These are phyloP conservation scores for Phalacrocorax aristotelis DNA, from an alignment of 2,113 vertebrate genomes.

Conservation along the genomic window DNA sequence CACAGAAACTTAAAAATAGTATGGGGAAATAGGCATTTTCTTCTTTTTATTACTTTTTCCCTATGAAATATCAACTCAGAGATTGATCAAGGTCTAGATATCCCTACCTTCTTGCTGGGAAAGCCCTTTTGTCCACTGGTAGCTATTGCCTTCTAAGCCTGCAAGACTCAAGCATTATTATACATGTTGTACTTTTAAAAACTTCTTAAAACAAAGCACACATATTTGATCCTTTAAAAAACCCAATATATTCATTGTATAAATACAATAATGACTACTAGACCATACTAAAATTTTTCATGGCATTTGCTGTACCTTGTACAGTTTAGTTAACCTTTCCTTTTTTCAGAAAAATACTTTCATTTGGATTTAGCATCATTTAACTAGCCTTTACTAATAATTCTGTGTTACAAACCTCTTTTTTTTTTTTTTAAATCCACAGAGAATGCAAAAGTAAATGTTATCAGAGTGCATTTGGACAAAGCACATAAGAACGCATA, in stretches of 20 bases:
- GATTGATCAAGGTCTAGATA: not conserved
- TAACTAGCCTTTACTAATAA: conserved; percentile 13
- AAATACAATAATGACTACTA: not conserved
- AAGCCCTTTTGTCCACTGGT: not conserved
- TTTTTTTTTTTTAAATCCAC: not conserved
- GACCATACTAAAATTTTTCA: not conserved
- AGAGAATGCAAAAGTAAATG: conserved; percentile 2
- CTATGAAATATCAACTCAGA: not conserved
- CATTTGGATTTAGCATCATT: not conserved
- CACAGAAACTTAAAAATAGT: not conserved
- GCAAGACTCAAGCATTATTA: not conserved
- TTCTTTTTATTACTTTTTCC: not conserved
- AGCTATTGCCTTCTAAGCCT: not conserved
- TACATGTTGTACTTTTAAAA: not conserved
- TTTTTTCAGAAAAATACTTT: not conserved
- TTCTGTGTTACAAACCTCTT: not conserved
- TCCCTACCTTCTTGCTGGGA: not conserved
- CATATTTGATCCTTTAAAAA: not conserved
- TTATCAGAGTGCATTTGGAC: not conserved
- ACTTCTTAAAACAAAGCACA: not conserved
- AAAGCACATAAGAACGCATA: not conserved
- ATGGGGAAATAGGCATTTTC: not conserved
- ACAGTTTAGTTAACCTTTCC: conserved; percentile 47
- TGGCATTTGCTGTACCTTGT: conserved; percentile 7
- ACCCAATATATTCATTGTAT: not conserved